Evolutionary conservation across 2,113 vertebrate species (phyloP), one percentile per base, ranked within the genome.

Genomic region (Lipophrys pholis): DNA sequence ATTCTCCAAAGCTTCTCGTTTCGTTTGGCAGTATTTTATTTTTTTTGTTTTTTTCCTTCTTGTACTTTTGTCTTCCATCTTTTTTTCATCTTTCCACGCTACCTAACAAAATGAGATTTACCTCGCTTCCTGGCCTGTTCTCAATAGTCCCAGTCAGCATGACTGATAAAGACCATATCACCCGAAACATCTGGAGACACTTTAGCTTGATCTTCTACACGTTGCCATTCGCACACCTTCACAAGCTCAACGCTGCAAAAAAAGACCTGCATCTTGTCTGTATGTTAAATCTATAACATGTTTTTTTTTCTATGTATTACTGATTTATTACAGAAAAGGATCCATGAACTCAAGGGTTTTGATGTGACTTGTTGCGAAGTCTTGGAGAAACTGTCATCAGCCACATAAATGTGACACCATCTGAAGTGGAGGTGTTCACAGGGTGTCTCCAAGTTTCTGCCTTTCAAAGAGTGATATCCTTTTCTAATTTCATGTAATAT

Each of bases 151-250:
- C 68, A 72, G 63, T 82, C 76, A 87, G 76, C 75, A 75, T 51
- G 72, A 54, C 73, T 89, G 88, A 91, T 90, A 84, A 88, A 91
- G 76, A 76, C 80, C 83, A 74, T 87, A 86, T 92, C 89, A 30
- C 74, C 80, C 58, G 40, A 49, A 63, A 82, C 88, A 92, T 92
- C 88, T 89, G 89, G 91, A 91, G 82, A 68, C 69, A 62, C 65
- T 91, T 91, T 84, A 68, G 68, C 81, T 62, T 59, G 73, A 76
- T 75, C 78, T 71, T 81, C 80, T 74, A 78, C 73, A 82, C 46
- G 64, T 50, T 48, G 50, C 45, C 83, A 60, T 67, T 75, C 65
- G 72, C 15, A 8, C 71, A 83, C 67, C 17, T 78, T 57, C 10
- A 61, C 63, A 45, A 57, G 42, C 17, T 59, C 36, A 14, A 30